Conservation (phyloP, 2,113 vertebrate genomes). For the Turnix velox region DNA sequence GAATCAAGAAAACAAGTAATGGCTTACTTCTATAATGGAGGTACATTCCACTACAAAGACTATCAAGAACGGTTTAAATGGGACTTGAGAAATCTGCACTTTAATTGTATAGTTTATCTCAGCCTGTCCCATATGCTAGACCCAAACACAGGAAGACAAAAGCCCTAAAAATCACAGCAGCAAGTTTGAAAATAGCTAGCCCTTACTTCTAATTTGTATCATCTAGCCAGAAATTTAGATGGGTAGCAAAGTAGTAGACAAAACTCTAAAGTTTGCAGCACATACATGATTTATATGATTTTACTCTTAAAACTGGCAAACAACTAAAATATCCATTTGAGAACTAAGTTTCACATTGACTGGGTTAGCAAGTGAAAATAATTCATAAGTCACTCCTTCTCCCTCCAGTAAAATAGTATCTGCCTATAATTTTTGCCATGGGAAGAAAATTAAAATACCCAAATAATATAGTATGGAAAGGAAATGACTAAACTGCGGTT, state of each 20-base stretch:
- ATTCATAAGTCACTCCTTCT: background rate
- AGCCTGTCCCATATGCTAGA: background rate
- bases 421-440: background rate
- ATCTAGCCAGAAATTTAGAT: background rate
- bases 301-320: background rate
- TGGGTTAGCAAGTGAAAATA: background rate
- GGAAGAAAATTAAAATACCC: background rate
- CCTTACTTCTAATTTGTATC: background rate
- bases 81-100: background rate
- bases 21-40: background rate
- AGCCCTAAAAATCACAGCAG: background rate
- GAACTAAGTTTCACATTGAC: background rate
- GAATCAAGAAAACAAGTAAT: background rate
- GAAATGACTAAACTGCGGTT: background rate
- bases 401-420: background rate
- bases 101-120: background rate
- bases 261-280: background rate
- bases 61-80: background rate
- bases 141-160: background rate
- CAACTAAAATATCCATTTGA: background rate
- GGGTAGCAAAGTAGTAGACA: background rate
- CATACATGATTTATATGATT: background rate
- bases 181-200: background rate
- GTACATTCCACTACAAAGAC: background rate
- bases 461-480: background rate